A percentile compares a stretch with the other conserved stretches of the same genome.
Evolutionary conservation across 2,888 invertebrate genomes (phyloP).

Genomic region (Mythimna impura): DNA sequence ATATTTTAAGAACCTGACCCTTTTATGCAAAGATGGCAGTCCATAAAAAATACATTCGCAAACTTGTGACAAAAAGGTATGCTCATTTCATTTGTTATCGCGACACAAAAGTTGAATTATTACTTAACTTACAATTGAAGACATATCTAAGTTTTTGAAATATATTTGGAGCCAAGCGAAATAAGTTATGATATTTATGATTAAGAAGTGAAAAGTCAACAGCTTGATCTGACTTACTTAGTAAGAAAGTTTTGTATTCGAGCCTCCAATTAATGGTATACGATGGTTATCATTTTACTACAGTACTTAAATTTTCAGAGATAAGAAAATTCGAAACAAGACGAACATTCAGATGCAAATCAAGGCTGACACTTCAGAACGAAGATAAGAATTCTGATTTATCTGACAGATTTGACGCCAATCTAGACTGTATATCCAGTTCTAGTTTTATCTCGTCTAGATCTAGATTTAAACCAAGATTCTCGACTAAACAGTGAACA

Average conservation of each 20-base stretch:
- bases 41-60: constrained; percentile 10
- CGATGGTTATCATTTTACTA: not conserved
- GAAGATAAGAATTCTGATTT: not conserved
- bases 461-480: constrained; percentile 21
- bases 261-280: constrained; percentile 9
- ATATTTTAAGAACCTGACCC: constrained; percentile 11
- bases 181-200: constrained; percentile 36
- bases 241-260: constrained; percentile 1
- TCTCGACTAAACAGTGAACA: not conserved
- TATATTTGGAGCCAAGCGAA: constrained; percentile 16
- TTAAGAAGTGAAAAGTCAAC: constrained; percentile 29
- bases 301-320: not conserved
- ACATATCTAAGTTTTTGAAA: constrained; percentile 24
- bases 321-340: constrained; percentile 1
- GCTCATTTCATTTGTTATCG: constrained; percentile 12
- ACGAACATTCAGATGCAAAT: constrained; percentile 2
- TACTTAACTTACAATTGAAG: constrained; percentile 12
- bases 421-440: not conserved
- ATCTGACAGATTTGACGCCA: not conserved
- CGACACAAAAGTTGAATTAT: constrained; percentile 33
- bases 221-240: constrained; percentile 37
- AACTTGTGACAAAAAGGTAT: constrained; percentile 5
- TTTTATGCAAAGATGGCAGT: not conserved
- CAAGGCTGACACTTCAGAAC: not conserved
- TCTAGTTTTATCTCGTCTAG: not conserved